Evolutionary conservation across 2,888 invertebrate genomes (phyloP), one percentile per base, ranked within the genome.

Genomic region (Heteromurus nitidus): DNA sequence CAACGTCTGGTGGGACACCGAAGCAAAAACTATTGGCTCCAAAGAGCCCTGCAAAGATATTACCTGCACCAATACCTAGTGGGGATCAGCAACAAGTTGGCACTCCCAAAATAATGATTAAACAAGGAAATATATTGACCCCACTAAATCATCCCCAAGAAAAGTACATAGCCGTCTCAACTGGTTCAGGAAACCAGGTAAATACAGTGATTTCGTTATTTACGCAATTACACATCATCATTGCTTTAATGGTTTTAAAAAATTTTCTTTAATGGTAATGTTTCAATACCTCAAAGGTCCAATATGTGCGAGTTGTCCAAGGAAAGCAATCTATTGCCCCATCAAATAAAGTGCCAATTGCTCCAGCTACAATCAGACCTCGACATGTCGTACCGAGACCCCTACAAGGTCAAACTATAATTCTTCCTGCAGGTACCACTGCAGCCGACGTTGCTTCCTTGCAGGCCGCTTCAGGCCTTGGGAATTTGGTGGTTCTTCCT

Each of bases 1-100:
- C 67, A 7, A 70, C 79, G 0, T 88, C 74, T 47, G 76, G 88
- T 87, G 90, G 91, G 83, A 90, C 91, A 90, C 5, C 5, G 5
- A 89, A 92, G 74, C 58, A 58, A 16, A 80, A 67, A 28, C 70
- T 47, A 9, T 88, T 90, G 16, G 88, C 91, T 1, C 89, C 93
- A 9, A 94, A 94, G 89, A 92, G 94, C 16, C 93, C 94, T 0
- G 91, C 94, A 31, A 94, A 93, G 90, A 92, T 94, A 85, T 89
- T 93, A 82, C 93, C 94, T 13, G 92, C 93, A 5, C 92, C 93
- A 20, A 85, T 89, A 22, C 87, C 87, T 20, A 84, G 86, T 30
- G 86, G 86, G 31, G 86, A 87, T 72, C 87, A 87, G 53, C 85
- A 86, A 65, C 85, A 85, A 36, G 60, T 75, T n/a, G 73, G 79